Conservation (phyloP, 1,140 invertebrate genomes). For the Lutraria rhynchaena region DNA sequence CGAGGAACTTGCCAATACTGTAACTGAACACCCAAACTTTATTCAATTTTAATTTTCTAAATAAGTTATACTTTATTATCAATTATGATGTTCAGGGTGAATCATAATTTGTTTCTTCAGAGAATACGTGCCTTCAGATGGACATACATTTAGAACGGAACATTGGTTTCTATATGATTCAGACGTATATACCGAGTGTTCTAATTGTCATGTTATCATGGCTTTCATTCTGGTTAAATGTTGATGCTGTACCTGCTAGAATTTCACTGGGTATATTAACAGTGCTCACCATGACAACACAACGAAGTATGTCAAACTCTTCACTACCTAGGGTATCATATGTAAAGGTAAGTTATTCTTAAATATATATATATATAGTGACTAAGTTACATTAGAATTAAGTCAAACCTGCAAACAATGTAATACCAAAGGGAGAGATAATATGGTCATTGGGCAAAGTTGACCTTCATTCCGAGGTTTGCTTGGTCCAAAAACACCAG, state of each 20-base stretch:
- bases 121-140: slow-evolving; percentile 85
- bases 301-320: slow-evolving; percentile 63
- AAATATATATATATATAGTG: too few species aligned
- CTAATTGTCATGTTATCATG: slow-evolving; percentile 96
- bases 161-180: slow-evolving; percentile 95
- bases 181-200: slow-evolving; percentile 96
- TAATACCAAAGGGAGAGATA: too few species aligned
- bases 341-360: slow-evolving; percentile 67
- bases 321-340: slow-evolving; percentile 81
- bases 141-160: slow-evolving; percentile 94
- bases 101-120: slow-evolving; percentile 1
- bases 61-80: too few species aligned
- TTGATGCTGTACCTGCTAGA: slow-evolving; percentile 85
- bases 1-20: too few species aligned
- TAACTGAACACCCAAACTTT: too few species aligned
- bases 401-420: too few species aligned
- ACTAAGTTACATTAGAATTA: too few species aligned
- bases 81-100: too few species aligned
- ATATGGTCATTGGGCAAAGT: too few species aligned
- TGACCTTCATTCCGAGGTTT: too few species aligned
- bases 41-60: too few species aligned
- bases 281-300: slow-evolving; percentile 72
- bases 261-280: slow-evolving; percentile 84
- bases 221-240: slow-evolving; percentile 87
- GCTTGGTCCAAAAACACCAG: too few species aligned